phyloP scores from a whole-genome alignment of 2,797 vertebrate species.

The Stomatorhinus walkeri region DNA sequence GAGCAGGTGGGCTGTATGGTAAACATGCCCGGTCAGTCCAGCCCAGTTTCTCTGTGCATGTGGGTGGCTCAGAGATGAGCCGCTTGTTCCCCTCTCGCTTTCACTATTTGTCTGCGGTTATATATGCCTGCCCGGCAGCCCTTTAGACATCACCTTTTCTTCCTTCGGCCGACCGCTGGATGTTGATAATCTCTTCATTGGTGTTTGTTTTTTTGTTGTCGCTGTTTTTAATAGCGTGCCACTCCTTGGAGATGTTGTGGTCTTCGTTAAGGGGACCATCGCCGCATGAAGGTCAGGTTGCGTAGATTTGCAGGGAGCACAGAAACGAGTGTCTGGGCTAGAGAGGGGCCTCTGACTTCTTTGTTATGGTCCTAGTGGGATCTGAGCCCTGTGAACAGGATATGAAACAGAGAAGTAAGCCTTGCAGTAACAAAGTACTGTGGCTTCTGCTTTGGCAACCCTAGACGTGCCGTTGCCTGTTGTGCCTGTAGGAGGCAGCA shows the following conservation, averaged over 20 bases:
- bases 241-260: background rate
- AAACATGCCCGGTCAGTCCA: background rate
- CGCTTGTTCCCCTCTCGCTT: background rate
- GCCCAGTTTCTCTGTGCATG: background rate
- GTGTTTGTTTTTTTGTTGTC: background rate
- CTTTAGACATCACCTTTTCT: background rate
- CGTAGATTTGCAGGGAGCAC: background rate
- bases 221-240: background rate
- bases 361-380: background rate
- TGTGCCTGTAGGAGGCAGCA: background rate
- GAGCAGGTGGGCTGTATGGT: background rate
- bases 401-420: background rate
- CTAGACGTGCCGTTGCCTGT: background rate
- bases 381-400: background rate
- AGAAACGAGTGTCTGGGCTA: background rate
- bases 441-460: background rate
- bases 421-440: background rate
- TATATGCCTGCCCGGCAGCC: background rate
- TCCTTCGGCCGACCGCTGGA: background rate
- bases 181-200: background rate
- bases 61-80: background rate
- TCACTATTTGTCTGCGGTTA: background rate
- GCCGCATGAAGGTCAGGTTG: background rate
- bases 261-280: background rate
- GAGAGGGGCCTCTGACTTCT: background rate